Percentiles rank a stretch among this genome's conserved stretches.
phyloP scores from a whole-genome alignment of 1,140 invertebrate species.

The Dendrolimus punctatus region DNA sequence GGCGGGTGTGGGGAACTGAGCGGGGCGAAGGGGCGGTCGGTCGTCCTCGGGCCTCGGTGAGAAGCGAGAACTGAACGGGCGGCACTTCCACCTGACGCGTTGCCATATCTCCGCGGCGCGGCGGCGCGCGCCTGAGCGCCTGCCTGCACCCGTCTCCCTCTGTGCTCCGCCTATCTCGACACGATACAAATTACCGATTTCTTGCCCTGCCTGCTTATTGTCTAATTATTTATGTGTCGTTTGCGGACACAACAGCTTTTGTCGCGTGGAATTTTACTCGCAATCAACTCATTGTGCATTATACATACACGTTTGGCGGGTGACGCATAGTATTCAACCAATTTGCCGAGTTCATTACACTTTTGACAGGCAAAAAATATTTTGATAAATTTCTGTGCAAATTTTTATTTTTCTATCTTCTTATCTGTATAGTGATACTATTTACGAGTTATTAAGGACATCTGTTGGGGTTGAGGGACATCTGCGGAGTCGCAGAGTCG shows the following conservation, averaged over 20 bases:
- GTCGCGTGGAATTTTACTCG: slow-evolving; percentile 49
- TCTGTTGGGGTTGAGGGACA: slow-evolving; percentile 5
- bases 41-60: slow-evolving; percentile 74
- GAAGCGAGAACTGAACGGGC: slow-evolving; percentile 63
- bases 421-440: too few species aligned
- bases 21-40: slow-evolving; percentile 54
- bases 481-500: slow-evolving; percentile 26
- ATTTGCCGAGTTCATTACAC: slow-evolving; percentile 62
- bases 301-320: slow-evolving; percentile 33
- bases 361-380: slow-evolving; percentile 7
- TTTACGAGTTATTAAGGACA: too few species aligned
- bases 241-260: slow-evolving; percentile 53
- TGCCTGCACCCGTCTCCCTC: slow-evolving; percentile 54
- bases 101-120: slow-evolving; percentile 63
- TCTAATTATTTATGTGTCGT: slow-evolving; percentile 66
- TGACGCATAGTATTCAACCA: slow-evolving; percentile 54
- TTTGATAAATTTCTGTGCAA: too few species aligned
- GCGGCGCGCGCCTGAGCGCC: slow-evolving; percentile 50
- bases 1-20: slow-evolving; percentile 34
- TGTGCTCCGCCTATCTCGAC: slow-evolving; percentile 54
- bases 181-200: slow-evolving; percentile 63
- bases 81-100: slow-evolving; percentile 70
- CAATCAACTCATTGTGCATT: too few species aligned
- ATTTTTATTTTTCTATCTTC: too few species aligned
- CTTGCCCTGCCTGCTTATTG: slow-evolving; percentile 64